Evolutionary conservation across 1,140 invertebrate genomes (phyloP).

Genomic region (Drosophila miranda): DNA sequence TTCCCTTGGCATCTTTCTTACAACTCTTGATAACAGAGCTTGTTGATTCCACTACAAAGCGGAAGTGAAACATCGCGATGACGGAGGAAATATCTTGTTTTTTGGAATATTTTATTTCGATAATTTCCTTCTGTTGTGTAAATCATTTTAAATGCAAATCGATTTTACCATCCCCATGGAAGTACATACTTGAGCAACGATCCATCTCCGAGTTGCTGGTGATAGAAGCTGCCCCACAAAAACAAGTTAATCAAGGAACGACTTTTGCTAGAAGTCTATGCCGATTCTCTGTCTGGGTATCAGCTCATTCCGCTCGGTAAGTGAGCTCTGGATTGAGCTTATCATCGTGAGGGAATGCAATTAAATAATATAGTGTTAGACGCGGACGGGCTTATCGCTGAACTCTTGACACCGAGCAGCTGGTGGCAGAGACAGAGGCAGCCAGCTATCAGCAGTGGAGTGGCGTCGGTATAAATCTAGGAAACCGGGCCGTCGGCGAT

Average conservation of each 20-base stretch:
- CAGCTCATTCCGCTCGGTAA: not conserved
- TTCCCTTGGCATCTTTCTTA: too few relatives aligned
- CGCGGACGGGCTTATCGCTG: slow-evolving; percentile 47
- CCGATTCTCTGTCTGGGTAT: slow-evolving; percentile 12
- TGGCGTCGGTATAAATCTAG: slow-evolving; percentile 50
- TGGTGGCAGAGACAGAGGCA: slow-evolving; percentile 7
- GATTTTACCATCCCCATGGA: too few relatives aligned
- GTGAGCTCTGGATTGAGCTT: slow-evolving; percentile 10
- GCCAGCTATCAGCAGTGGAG: not conserved
- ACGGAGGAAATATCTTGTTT: too few relatives aligned
- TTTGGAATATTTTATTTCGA: too few relatives aligned
- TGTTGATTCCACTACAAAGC: too few relatives aligned
- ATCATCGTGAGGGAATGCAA: slow-evolving; percentile 21
- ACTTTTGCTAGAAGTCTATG: slow-evolving; percentile 32
- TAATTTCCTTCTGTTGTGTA: too few relatives aligned
- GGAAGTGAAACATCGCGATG: too few relatives aligned
- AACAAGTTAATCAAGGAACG: slow-evolving; percentile 44
- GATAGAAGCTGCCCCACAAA: slow-evolving; percentile 35
- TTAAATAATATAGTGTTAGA: slow-evolving; percentile 8
- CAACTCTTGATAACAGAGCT: too few relatives aligned
- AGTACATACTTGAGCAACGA: too few relatives aligned
- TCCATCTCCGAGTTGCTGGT: not conserved
- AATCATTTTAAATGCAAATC: too few relatives aligned
- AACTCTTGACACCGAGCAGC: slow-evolving; percentile 63
- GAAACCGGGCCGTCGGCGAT: slow-evolving; percentile 7